A percentile compares a stretch with the other conserved stretches of the same genome.
phyloP scores from a whole-genome alignment of 2,888 invertebrate genomes.

The Meganola albula region DNA sequence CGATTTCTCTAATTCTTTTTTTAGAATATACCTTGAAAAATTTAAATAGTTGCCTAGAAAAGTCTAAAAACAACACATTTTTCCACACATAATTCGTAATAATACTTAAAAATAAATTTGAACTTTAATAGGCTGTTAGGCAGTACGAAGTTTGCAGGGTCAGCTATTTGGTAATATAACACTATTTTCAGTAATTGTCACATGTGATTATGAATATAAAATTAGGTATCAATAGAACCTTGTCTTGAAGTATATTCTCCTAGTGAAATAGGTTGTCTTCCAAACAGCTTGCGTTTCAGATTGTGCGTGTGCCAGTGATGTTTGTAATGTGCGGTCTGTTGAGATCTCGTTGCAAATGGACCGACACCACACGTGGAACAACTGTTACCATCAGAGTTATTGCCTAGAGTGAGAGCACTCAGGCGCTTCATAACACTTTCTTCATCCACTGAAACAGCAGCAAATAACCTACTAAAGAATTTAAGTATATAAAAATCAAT shows the following conservation, averaged over 20 bases:
- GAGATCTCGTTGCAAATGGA: conserved; percentile 76
- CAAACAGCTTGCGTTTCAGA: conserved; percentile 83
- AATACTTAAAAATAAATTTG: too few relatives aligned
- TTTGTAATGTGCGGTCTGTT: conserved; percentile 87
- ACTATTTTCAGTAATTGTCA: background rate
- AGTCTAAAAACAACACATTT: too few relatives aligned
- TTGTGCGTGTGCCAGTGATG: conserved; percentile 92
- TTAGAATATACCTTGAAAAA: too few relatives aligned
- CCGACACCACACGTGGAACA: conserved; percentile 71
- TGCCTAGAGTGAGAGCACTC: conserved; percentile 56
- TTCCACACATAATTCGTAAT: too few relatives aligned
- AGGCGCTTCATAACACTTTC: conserved; percentile 64
- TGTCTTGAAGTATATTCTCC: conserved; percentile 62
- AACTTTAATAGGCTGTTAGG: too few relatives aligned
- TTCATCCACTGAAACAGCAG: conserved; percentile 58
- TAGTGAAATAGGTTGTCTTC: conserved; percentile 55
- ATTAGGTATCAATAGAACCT: too few relatives aligned
- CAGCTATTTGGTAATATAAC: background rate
- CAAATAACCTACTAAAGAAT: too few relatives aligned
- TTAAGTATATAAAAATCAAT: too few relatives aligned
- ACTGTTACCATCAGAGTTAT: conserved; percentile 53
- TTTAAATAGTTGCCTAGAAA: too few relatives aligned
- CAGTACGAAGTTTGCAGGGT: too few relatives aligned
- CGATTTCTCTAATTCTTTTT: too few relatives aligned
- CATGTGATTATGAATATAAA: too few relatives aligned